Percentiles rank a stretch among this genome's conserved stretches.
phyloP scores from a whole-genome alignment of 2,797 vertebrate species.

The Xenentodon cancila region DNA sequence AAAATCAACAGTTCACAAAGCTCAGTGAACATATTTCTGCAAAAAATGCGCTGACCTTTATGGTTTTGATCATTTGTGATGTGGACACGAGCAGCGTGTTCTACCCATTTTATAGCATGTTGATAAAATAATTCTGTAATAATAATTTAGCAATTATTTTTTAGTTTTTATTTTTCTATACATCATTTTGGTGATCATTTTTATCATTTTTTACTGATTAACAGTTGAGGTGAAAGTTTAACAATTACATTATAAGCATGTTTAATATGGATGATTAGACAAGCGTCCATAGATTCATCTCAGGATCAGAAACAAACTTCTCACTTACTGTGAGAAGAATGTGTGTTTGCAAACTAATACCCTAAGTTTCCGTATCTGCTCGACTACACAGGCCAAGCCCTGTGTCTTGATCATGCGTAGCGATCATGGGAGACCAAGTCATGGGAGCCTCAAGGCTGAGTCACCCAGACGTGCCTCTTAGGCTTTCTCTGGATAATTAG shows the following conservation, averaged over 20 bases:
- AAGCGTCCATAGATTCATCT: too few species aligned
- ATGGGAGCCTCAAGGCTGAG: conserved; percentile 70
- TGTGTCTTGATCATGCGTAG: conserved; percentile 30
- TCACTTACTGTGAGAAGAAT: background rate
- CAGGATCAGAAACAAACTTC: too few species aligned
- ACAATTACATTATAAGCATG: too few species aligned
- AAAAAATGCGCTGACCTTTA: conserved; percentile 47
- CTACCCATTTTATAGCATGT: too few species aligned
- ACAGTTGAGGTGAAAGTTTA: too few species aligned
- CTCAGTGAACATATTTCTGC: conserved; percentile 32
- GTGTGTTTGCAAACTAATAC: conserved; percentile 10
- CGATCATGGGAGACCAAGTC: conserved; percentile 69
- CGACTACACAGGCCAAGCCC: conserved; percentile 8
- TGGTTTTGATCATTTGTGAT: background rate
- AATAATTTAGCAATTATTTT: too few species aligned
- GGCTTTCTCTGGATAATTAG: conserved; percentile 57
- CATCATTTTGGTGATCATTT: too few species aligned
- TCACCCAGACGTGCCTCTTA: conserved; percentile 59
- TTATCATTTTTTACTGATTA: too few species aligned
- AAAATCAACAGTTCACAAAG: conserved; percentile 46
- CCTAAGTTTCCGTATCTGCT: background rate
- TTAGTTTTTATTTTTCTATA: too few species aligned
- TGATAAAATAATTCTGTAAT: too few species aligned
- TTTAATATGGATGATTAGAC: too few species aligned
- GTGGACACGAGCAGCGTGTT: too few species aligned